A percentile compares a stretch with the other conserved stretches of the same genome.
phyloP scores from a whole-genome alignment of 2,888 invertebrate species.

The Caprella mutica region DNA sequence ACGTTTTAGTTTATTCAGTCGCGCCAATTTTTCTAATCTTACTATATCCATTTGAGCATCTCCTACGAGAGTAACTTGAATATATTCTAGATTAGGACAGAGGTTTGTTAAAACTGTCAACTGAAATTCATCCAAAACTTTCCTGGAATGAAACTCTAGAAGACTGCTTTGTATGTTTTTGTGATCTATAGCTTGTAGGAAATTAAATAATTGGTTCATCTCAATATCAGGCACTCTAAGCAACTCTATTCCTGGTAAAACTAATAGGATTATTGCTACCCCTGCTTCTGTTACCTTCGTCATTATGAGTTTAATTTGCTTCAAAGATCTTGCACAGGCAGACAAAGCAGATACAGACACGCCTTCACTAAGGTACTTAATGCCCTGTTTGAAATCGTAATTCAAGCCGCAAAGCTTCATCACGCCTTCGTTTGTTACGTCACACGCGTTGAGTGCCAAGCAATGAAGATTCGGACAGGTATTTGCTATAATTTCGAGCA shows the following conservation, averaged over 20 bases:
- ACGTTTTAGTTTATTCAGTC: slow-evolving; percentile 20
- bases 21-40: slow-evolving; percentile 18
- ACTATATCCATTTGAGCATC: slow-evolving; percentile 25
- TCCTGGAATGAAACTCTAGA: slow-evolving; percentile 28
- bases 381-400: slow-evolving; percentile 15
- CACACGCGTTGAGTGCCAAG: slow-evolving; percentile 26
- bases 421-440: slow-evolving; percentile 33
- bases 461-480: slow-evolving; percentile 24
- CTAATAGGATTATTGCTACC: slow-evolving; percentile 29
- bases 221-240: slow-evolving; percentile 30
- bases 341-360: slow-evolving; percentile 17
- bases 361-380: slow-evolving; percentile 22
- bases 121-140: slow-evolving; percentile 31
- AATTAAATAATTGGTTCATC: slow-evolving; percentile 30
- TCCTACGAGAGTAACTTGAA: slow-evolving; percentile 31
- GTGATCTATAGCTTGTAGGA: slow-evolving; percentile 24
- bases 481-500: slow-evolving; percentile 26
- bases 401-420: slow-evolving; percentile 25
- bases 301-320: slow-evolving; percentile 30
- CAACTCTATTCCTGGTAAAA: slow-evolving; percentile 25
- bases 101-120: slow-evolving; percentile 23
- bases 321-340: slow-evolving; percentile 19
- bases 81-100: slow-evolving; percentile 31
- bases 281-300: slow-evolving; percentile 33
- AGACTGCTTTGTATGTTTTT: slow-evolving; percentile 29